These are phyloP conservation scores for Drosophila pandora DNA, from an alignment of 1,140 invertebrate species.

Conservation along the genomic window DNA sequence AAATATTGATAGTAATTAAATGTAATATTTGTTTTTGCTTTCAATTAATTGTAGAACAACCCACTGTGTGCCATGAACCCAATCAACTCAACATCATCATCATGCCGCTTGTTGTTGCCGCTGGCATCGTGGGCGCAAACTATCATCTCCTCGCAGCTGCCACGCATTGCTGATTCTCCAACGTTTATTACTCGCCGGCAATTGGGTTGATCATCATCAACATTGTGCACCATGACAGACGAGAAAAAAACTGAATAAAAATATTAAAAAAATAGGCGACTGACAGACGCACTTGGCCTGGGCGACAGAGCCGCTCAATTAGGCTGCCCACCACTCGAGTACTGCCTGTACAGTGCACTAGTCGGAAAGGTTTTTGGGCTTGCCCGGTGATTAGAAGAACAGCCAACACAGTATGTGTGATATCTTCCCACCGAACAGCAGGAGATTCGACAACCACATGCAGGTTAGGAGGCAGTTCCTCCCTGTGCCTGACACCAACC, in stretches of 20 bases:
- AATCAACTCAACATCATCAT: conserved; percentile 44
- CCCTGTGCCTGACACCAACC: conserved; percentile 45
- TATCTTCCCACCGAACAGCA: conserved; percentile 31
- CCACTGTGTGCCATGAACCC: conserved; percentile 29
- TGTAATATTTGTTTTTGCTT: background rate
- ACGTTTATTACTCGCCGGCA: conserved; percentile 65
- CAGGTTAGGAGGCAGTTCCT: conserved; percentile 22
- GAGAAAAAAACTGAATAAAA: conserved; percentile 11
- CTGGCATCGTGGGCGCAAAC: conserved; percentile 67
- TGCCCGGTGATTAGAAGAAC: conserved; percentile 55
- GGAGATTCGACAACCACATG: conserved; percentile 25
- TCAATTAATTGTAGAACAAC: background rate
- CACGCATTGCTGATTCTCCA: conserved; percentile 73
- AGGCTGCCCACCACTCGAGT: conserved; percentile 72
- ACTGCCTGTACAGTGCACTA: conserved; percentile 26
- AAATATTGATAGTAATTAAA: background rate
- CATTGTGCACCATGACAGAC: conserved; percentile 54
- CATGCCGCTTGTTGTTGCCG: conserved; percentile 22
- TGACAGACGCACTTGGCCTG: conserved; percentile 51
- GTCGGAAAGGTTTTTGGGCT: conserved; percentile 49
- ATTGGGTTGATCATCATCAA: conserved; percentile 72
- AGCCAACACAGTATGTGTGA: conserved; percentile 35
- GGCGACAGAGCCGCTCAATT: conserved; percentile 67
- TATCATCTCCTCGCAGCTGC: conserved; percentile 58
- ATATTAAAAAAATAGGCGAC: conserved; percentile 11